Base-by-base conservation (phyloP, 2,888 invertebrate genomes). In the Metacarcinus magister region DNA sequence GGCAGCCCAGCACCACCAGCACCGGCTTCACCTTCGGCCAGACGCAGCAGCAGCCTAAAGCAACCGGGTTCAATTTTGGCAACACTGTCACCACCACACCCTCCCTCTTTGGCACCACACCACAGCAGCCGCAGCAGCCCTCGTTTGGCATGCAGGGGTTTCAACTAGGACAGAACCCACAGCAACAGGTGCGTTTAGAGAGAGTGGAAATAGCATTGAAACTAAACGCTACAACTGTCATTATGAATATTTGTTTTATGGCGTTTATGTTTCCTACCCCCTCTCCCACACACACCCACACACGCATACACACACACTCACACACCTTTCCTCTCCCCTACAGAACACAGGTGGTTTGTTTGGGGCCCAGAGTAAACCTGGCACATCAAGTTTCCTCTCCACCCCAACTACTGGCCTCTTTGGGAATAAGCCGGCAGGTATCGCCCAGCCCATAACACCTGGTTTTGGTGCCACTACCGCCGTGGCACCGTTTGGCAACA, bases 61-160 rank as follows among this genome's bases (percentile, higher is more conserved):
- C 97, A 67, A 97, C 97, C 8, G 97, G 97, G 13, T 97, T 97
- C 97, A 97, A 97, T 44, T 97, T 97, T 92, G 97, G 97, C 10
- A 95, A 28, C 94, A 94, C 98, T 97, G 98, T 97, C 91, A 97
- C 97, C 8, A 98, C 98, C 0, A 97, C 98, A 0, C 98, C 98
- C 0, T 97, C 98, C 0, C 97, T 98, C 0, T 98, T 98, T 97
- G 98, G 98, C 96, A 97, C 97, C 96, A 92, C 97, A 23, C 97
- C 28, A 97, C 96, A 97, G 97, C 97, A 97, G 97, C 89, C 87
- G 23, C 95, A 95, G 82, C 92, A 44, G 19, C 75, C 96, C 8
- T 96, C 95, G 94, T 96, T 95, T 8, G 46, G 98, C 97, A 98
- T 98, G 19, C 54, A 89, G 39, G 96, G 96, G 0, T 96, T 96